These are phyloP conservation scores for Lophotis ruficrista DNA, from an alignment of 2,113 vertebrate species.

Conservation along the genomic window DNA sequence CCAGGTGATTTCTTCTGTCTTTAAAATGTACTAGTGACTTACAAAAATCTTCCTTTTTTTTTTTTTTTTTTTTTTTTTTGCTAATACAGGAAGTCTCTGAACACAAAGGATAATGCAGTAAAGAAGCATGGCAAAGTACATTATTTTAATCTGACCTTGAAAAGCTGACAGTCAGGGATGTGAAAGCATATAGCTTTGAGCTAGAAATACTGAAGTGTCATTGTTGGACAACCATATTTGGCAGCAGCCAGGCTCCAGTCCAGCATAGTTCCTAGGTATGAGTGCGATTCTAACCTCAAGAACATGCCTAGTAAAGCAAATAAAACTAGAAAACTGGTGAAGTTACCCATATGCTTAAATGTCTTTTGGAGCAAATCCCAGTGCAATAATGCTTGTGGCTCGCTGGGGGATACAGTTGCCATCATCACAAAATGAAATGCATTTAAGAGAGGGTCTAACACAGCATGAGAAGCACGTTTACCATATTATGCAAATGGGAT, in stretches of 20 bases:
- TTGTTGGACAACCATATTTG: not conserved
- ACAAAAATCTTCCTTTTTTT: not conserved
- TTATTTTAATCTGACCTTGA: not conserved
- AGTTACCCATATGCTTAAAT: not conserved
- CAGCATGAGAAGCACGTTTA: not conserved
- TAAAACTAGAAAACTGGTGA: not conserved
- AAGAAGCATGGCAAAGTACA: not conserved
- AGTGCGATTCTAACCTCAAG: not conserved
- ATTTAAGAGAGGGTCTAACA: not conserved
- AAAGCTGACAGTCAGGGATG: not conserved
- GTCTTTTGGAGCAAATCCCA: not conserved
- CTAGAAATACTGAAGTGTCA: not conserved
- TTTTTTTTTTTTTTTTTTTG: not conserved
- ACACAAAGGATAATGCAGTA: not conserved
- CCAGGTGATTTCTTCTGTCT: not conserved
- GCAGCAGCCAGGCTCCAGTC: not conserved
- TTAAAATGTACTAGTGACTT: not conserved
- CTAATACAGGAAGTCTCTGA: not conserved
- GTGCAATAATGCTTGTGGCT: not conserved
- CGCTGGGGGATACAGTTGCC: not conserved
- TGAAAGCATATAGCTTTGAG: not conserved
- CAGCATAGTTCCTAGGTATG: not conserved
- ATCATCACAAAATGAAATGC: not conserved
- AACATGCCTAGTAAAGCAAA: not conserved
- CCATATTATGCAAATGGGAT: not conserved